phyloP scores from a whole-genome alignment of 2,113 vertebrate species.

The Scalopus aquaticus region DNA sequence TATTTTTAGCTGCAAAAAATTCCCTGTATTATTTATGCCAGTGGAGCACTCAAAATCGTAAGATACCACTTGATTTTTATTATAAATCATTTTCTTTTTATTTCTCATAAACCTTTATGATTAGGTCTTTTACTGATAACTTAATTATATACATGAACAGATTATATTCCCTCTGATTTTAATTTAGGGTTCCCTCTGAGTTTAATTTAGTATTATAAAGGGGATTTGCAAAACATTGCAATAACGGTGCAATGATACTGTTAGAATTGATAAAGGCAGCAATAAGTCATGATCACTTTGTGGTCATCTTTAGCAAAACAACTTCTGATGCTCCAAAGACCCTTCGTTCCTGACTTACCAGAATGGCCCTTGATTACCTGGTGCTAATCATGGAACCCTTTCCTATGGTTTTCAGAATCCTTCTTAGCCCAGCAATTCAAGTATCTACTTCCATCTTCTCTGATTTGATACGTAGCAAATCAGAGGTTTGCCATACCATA shows the following conservation, averaged over 20 bases:
- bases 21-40: background rate
- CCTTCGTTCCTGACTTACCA: background rate
- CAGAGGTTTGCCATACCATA: too few relatives aligned
- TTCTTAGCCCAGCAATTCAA: background rate
- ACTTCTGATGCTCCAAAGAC: background rate
- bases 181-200: background rate
- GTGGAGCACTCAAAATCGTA: background rate
- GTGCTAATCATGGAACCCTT: background rate
- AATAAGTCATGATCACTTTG: too few relatives aligned
- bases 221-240: background rate
- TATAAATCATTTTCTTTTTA: background rate
- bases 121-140: background rate
- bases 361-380: background rate
- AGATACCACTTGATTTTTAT: too few relatives aligned
- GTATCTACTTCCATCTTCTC: background rate
- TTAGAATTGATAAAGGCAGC: background rate
- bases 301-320: background rate
- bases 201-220: background rate
- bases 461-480: too few relatives aligned
- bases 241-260: background rate
- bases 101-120: background rate
- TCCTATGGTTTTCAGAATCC: background rate
- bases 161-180: background rate
- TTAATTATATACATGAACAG: background rate
- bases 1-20: background rate